Evolutionary conservation across 2,888 invertebrate genomes (phyloP).

Genomic region (Cataglyphis rosenhaueri): DNA sequence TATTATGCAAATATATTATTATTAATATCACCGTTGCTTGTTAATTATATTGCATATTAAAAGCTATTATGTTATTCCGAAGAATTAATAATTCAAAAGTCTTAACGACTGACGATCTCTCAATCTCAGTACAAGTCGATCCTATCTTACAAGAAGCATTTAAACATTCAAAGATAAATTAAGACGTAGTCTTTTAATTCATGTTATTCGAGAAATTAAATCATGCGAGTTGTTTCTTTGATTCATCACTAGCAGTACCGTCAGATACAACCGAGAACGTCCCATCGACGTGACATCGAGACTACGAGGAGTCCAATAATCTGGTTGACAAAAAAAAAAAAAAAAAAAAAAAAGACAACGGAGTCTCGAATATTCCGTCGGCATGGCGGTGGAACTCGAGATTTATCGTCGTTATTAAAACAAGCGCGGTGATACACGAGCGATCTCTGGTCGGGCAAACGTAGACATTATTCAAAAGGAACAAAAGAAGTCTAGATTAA

Average conservation of each 20-base stretch:
- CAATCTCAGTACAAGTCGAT: neutral
- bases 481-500: slow-evolving; percentile 70
- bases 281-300: slow-evolving; percentile 51
- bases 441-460: slow-evolving; percentile 41
- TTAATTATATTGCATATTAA: neutral
- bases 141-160: neutral
- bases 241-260: slow-evolving; percentile 13
- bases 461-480: slow-evolving; percentile 65
- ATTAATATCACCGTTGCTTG: neutral
- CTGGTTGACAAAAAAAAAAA: slow-evolving; percentile 54
- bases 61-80: neutral
- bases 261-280: slow-evolving; percentile 44
- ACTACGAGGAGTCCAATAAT: slow-evolving; percentile 54
- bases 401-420: slow-evolving; percentile 74
- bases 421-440: slow-evolving; percentile 66
- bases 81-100: neutral
- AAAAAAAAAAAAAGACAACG: slow-evolving; percentile 47
- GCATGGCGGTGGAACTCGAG: slow-evolving; percentile 48
- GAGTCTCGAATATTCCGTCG: slow-evolving; percentile 57
- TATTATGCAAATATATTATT: slow-evolving; percentile 10
- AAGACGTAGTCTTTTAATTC: neutral
- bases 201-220: slow-evolving; percentile 9
- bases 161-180: too few relatives aligned
- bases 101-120: neutral
- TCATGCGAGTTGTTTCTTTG: slow-evolving; percentile 4